Base-by-base conservation (phyloP, 2,797 vertebrate species). In the Lates japonicus region DNA sequence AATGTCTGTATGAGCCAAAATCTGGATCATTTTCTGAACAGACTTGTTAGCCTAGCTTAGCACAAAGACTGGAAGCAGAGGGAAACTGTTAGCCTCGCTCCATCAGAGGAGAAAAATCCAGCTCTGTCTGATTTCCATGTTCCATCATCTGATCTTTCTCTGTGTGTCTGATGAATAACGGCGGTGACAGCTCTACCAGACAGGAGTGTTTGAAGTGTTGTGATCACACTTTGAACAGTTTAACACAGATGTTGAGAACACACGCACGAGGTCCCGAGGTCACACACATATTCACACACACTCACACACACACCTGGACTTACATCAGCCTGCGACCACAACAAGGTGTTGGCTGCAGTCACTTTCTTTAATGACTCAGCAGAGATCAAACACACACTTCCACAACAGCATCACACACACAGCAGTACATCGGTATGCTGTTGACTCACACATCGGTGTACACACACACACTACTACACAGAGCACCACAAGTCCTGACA, bases 351-450 rank as follows among this genome's bases (percentile, higher is more conserved):
- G 37, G 39, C 77, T 75, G 69, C 57, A 65, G 17, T 74, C 70
- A 80, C 80, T 83, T 81, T 84, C 81, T 72, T 59, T 70, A 17
- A 33, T 81, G 82, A 88, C 52, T 88, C 85, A 80, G 71, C 71
- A 52, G 10, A 67, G 37, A 85, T 87, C 79, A 88, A 84, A 88
- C 79, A 48, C 70, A 48, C 1, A 1, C 33, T 35, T 52, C 65
- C 58, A 41, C 66, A 54, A 46, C 49, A 51, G 4, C 25, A 19
- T 57, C 52, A 22, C 49, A 51, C 81, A 73, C 42, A 58, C 76
- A 63, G 14, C 12, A 61, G 49, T 51, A 65, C 75, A 59, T 57
- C 61, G 75, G 39, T 31, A n/a, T 1, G 63, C 72, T 80, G 76
- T 76, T 88, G 80, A 84, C 60, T 86, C 35, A 44, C 49, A 49